Evolutionary conservation across 2,888 invertebrate genomes (phyloP).

Genomic region (Allygus modestus): DNA sequence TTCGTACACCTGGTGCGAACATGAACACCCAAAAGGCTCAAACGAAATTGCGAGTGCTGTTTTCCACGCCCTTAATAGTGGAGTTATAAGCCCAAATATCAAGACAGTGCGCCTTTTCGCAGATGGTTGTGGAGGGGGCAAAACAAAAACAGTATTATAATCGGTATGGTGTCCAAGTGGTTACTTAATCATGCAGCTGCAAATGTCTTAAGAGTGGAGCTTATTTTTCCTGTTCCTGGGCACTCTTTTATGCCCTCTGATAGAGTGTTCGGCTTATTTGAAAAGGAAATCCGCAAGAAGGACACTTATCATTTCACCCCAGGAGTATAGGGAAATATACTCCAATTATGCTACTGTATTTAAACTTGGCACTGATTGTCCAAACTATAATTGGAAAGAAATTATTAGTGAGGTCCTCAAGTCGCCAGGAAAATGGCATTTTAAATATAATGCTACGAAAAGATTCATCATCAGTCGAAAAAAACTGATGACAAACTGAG

Average conservation of each 20-base stretch:
- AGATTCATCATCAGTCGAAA: constrained; percentile 44
- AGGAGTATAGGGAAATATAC: constrained; percentile 64
- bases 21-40: constrained; percentile 70
- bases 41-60: constrained; percentile 72
- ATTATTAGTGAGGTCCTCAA: constrained; percentile 52
- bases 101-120: constrained; percentile 59
- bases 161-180: constrained; percentile 52
- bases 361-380: constrained; percentile 51
- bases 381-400: constrained; percentile 55
- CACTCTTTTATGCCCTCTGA: constrained; percentile 67
- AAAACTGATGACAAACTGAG: constrained; percentile 17
- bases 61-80: constrained; percentile 63
- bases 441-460: constrained; percentile 54
- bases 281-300: constrained; percentile 65
- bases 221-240: constrained; percentile 60
- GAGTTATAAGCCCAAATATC: constrained; percentile 11
- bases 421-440: constrained; percentile 60
- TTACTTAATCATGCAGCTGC: constrained; percentile 51
- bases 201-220: constrained; percentile 60
- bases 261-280: constrained; percentile 65
- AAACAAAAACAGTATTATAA: constrained; percentile 62
- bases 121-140: constrained; percentile 63
- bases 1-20: constrained; percentile 66
- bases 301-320: constrained; percentile 64
- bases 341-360: constrained; percentile 60